Base-by-base conservation (phyloP, 2,113 vertebrate species). In the Pandion haliaetus region DNA sequence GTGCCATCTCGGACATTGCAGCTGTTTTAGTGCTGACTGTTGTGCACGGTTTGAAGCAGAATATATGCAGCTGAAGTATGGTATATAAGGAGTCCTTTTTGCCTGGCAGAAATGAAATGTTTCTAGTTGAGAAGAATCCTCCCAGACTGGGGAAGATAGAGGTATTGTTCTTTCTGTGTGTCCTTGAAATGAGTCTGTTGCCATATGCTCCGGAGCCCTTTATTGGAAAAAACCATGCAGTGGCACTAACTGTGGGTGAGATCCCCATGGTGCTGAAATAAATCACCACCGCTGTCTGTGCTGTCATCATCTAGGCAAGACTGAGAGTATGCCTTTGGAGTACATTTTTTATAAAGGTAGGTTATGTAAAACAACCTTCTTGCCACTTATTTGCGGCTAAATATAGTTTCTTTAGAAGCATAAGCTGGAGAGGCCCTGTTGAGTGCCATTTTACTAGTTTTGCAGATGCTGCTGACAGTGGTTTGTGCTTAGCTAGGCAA, bases 1-100 rank as follows among this genome's bases (percentile, higher is more conserved):
- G 61, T 78, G 65, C 54, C 2, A 1, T 47, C 57, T 76, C 0
- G 3, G 47, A 26, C 25, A 12, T 5, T 0, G 5, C 28, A 70
- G 62, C 45, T 44, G 62, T 28, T 76, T 26, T 49, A 28, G 38
- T 34, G 23, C 42, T 82, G 31, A 8, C 49, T 36, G 11, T 12
- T 62, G 57, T n/a, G 19, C 32, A 8, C 0, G 1, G 2, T 47
- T n/a, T 29, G 61, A 57, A 62, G 59, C 63, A 52, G 77, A 58
- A 54, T 0, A 1, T 34, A 15, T 12, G 36, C n/a, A 66, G 58
- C 58, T 42, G 49, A 90, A 31, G 3, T n/a, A 12, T 12, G 11
- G 13, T 26, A 12, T 59, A 6, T 17, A 40, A 14, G 14, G 10
- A 63, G 29, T 70, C 40, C 23, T 76, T 40, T 83, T 82, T 49